Evolutionary conservation across 2,797 vertebrate species (phyloP).

Genomic region (Meda fulgida): DNA sequence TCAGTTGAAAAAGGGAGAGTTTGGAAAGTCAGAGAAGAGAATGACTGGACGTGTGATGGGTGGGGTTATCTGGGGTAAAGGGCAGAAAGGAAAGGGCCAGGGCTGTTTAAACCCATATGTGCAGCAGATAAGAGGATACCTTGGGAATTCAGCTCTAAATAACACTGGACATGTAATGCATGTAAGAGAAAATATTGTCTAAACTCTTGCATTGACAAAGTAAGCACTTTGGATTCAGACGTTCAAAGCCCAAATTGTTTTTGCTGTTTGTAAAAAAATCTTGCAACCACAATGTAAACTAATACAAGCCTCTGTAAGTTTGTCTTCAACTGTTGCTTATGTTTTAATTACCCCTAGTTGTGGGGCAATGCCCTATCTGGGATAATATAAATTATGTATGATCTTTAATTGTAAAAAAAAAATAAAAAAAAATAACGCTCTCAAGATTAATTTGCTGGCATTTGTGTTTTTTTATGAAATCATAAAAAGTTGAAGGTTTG

Average conservation of each 20-base stretch:
- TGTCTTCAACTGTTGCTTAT: background rate
- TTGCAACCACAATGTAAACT: background rate
- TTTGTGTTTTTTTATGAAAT: background rate
- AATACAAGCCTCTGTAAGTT: background rate
- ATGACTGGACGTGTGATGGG: background rate
- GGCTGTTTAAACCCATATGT: background rate
- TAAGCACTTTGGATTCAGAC: background rate
- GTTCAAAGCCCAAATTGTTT: background rate
- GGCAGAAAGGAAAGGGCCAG: constrained; percentile 1
- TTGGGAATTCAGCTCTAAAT: constrained; percentile 9
- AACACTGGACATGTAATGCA: background rate
- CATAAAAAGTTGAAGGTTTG: background rate
- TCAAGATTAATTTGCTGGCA: background rate
- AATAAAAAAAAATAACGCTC: background rate
- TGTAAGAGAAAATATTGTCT: background rate
- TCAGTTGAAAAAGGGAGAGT: background rate
- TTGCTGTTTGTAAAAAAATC: background rate
- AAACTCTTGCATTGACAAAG: background rate
- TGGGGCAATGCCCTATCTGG: background rate
- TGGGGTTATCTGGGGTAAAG: constrained; percentile 32
- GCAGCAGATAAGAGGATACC: background rate
- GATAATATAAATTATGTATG: background rate
- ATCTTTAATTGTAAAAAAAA: background rate
- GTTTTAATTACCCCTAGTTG: background rate
- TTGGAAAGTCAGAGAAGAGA: constrained; percentile 21